Base-by-base conservation (phyloP, 2,888 invertebrate species). In the Hesperia comma region DNA sequence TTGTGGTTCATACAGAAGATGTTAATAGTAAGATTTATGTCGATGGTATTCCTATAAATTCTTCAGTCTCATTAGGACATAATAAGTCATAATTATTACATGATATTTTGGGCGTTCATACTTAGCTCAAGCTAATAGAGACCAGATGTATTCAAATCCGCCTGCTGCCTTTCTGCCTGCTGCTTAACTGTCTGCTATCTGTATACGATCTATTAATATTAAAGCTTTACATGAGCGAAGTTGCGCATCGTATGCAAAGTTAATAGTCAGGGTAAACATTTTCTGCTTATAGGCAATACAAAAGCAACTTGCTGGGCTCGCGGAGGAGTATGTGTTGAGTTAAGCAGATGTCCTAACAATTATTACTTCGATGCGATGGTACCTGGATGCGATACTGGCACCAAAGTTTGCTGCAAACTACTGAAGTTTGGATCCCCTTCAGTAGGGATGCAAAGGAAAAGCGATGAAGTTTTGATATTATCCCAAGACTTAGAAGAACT, bases 231-330 rank as follows among this genome's bases (percentile, higher is more conserved):
- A 33, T 33, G 33, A 33, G 33, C 8, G 33, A 33, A 1, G 3
- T 43, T 43, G 43, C 15, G 10, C 14, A 6, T 43, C 15, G 6
- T 43, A 43, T 43, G 43, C 17, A 17, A 46, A 46, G 17, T 46
- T 7, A 46, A 17, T 17, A 46, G 10, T 37, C 37, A 12, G 10
- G 12, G n/a, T 1, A 46, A 41, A 46, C 2, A 33, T n/a, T 32
- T 32, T 40, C 54, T 15, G 8, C 7, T 55, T 49, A 67, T 74
- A 86, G 85, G 85, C 3, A 70, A 78, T 0, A 41, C 75, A 7
- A n/a, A 5, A 1, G 53, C 80, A 3, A 85, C 87, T 0, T 88
- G 87, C 71, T 87, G 87, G 87, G 83, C 80, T 0, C 82, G 86
- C 0, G 86, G 86, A 0, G 88, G 87, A 0, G 56, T 80, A 1